Conservation (phyloP, 1,140 invertebrate species). For the Pseudomyrmex pallidus region DNA sequence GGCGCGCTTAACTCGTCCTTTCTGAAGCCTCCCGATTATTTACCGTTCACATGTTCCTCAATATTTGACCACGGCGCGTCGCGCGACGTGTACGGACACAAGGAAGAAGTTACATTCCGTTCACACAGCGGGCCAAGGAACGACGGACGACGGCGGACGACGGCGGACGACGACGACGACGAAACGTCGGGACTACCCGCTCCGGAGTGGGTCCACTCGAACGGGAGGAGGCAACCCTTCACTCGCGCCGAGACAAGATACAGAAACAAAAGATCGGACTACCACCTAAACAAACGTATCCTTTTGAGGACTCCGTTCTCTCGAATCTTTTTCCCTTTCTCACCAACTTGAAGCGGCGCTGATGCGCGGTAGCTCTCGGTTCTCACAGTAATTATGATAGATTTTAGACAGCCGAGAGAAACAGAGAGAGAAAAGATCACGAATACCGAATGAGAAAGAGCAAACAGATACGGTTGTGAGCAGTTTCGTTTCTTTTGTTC, state of each 20-base stretch:
- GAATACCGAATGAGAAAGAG: constrained; percentile 44
- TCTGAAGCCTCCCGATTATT: constrained; percentile 56
- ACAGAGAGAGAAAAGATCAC: constrained; percentile 4
- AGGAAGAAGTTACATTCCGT: constrained; percentile 49
- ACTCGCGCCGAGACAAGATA: constrained; percentile 60
- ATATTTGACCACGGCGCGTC: constrained; percentile 53
- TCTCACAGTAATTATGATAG: constrained; percentile 74
- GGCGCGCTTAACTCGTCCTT: constrained; percentile 12
- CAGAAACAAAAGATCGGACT: constrained; percentile 71
- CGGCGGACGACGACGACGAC: constrained; percentile 27
- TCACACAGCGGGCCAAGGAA: constrained; percentile 2
- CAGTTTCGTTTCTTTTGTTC: constrained; percentile 55
- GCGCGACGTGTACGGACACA: constrained; percentile 14
- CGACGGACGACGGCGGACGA: neutral
- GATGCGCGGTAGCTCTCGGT: constrained; percentile 54
- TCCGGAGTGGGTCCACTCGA: constrained; percentile 39
- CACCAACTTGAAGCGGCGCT: constrained; percentile 58
- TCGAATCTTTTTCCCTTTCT: constrained; percentile 51
- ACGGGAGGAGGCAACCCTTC: constrained; percentile 35
- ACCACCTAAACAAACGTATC: constrained; percentile 68
- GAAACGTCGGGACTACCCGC: constrained; percentile 7
- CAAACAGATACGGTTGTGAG: constrained; percentile 60
- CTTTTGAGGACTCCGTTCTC: constrained; percentile 41
- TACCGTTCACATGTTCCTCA: constrained; percentile 70
- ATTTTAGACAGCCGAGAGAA: constrained; percentile 59